Evolutionary conservation across 2,113 vertebrate species (phyloP).

Genomic region (Neofelis nebulosa): DNA sequence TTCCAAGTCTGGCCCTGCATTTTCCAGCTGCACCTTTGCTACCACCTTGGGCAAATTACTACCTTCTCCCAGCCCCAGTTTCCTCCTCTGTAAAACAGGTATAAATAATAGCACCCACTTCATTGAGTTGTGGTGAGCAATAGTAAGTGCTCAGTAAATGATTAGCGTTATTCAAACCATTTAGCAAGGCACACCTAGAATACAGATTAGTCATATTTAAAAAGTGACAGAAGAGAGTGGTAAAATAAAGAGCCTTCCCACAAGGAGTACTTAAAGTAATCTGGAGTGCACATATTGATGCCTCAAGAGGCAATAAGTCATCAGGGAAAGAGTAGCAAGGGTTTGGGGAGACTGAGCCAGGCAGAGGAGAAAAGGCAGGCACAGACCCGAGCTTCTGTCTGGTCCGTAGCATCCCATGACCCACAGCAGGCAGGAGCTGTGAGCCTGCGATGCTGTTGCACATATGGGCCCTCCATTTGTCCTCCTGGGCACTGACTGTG

Average conservation of each 20-base stretch:
- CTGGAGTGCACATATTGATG: background rate
- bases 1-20: conserved; percentile 5
- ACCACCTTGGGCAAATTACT: conserved; percentile 7
- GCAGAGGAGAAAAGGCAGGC: background rate
- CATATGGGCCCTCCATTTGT: background rate
- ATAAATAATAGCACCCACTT: conserved; percentile 8
- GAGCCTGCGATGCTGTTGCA: background rate
- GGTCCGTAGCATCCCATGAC: background rate
- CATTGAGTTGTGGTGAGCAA: background rate
- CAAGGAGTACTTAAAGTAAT: background rate
- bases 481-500: background rate
- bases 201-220: background rate
- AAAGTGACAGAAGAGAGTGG: conserved; percentile 4
- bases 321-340: background rate
- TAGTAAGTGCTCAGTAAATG: conserved; percentile 33
- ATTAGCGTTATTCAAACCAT: conserved; percentile 27
- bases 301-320: background rate
- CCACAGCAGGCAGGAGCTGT: background rate
- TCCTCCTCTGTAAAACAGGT: conserved; percentile 9
- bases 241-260: conserved; percentile 24
- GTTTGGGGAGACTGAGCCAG: background rate
- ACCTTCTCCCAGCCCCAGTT: background rate
- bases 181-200: conserved; percentile 21
- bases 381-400: background rate
- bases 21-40: conserved; percentile 8